Percentiles rank a stretch among this genome's conserved stretches.
phyloP scores from a whole-genome alignment of 2,797 vertebrate genomes.

The Channa striata region DNA sequence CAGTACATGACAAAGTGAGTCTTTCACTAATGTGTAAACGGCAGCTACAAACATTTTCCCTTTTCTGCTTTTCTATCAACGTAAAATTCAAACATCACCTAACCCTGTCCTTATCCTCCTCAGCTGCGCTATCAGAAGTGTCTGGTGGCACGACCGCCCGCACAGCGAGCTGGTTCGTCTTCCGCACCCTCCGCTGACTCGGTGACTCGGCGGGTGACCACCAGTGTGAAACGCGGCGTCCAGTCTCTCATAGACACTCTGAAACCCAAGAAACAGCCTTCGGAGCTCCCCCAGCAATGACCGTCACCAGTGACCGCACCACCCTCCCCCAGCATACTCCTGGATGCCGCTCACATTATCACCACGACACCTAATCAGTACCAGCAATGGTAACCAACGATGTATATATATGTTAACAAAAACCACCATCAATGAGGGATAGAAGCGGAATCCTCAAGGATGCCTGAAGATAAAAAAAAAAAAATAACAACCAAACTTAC shows the following conservation, averaged over 20 bases:
- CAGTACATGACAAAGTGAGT: background rate
- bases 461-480: conserved; percentile 24
- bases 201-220: conserved; percentile 94
- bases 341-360: conserved; percentile 67
- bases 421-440: conserved; percentile 53
- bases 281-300: conserved; percentile 90
- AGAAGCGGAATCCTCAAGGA: conserved; percentile 23
- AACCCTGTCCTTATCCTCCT: conserved; percentile 23
- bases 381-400: conserved; percentile 68
- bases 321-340: conserved; percentile 35
- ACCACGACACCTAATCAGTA: conserved; percentile 68
- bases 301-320: conserved; percentile 59
- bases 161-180: conserved; percentile 90
- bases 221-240: conserved; percentile 95
- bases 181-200: conserved; percentile 90
- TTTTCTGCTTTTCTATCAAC: background rate
- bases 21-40: background rate
- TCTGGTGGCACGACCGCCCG: conserved; percentile 95
- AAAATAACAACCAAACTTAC: conserved; percentile 6
- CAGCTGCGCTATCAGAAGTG: conserved; percentile 99
- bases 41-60: background rate
- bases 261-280: conserved; percentile 95
- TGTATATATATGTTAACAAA: conserved; percentile 80
- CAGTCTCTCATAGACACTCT: conserved; percentile 99
- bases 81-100: background rate